Evolutionary conservation across 2,888 invertebrate genomes (phyloP).

Genomic region (Rotaria magnacalcarata): DNA sequence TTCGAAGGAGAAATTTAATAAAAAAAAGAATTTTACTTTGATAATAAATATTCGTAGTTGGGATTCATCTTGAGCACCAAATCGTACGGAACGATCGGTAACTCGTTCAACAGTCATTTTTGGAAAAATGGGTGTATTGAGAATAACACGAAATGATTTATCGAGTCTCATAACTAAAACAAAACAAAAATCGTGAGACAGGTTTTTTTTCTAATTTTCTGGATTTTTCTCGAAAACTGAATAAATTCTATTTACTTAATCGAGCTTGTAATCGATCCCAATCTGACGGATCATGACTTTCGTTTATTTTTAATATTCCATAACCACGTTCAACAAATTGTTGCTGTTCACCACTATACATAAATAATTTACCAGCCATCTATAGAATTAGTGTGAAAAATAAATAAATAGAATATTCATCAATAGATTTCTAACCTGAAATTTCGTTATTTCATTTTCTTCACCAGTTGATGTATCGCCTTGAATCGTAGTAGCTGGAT

Average conservation of each 20-base stretch:
- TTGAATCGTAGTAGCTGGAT: not conserved
- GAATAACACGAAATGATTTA: constrained; percentile 43
- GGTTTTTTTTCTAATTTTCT: too few species aligned
- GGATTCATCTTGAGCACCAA: constrained; percentile 43
- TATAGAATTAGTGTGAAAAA: not conserved
- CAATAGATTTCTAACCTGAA: not conserved
- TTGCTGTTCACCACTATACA: constrained; percentile 29
- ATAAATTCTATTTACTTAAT: constrained; percentile 30
- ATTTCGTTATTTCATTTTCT: constrained; percentile 33
- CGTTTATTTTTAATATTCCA: constrained; percentile 42
- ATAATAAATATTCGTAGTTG: constrained; percentile 43
- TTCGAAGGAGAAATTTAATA: too few species aligned
- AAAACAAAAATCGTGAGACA: too few species aligned
- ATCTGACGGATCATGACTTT: constrained; percentile 37
- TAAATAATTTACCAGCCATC: constrained; percentile 20
- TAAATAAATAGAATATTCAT: too few species aligned
- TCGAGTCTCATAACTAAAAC: constrained; percentile 44
- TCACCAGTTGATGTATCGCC: constrained; percentile 38
- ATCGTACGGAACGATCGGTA: constrained; percentile 40
- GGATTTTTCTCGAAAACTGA: not conserved
- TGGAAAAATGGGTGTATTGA: constrained; percentile 42
- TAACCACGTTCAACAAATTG: constrained; percentile 42
- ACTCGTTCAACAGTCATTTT: constrained; percentile 44
- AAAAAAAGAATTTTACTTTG: not conserved
- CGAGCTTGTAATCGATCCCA: constrained; percentile 32